Evolutionary conservation across 2,888 invertebrate species (phyloP).

Genomic region (Scaptomyza cyrtandrae): DNA sequence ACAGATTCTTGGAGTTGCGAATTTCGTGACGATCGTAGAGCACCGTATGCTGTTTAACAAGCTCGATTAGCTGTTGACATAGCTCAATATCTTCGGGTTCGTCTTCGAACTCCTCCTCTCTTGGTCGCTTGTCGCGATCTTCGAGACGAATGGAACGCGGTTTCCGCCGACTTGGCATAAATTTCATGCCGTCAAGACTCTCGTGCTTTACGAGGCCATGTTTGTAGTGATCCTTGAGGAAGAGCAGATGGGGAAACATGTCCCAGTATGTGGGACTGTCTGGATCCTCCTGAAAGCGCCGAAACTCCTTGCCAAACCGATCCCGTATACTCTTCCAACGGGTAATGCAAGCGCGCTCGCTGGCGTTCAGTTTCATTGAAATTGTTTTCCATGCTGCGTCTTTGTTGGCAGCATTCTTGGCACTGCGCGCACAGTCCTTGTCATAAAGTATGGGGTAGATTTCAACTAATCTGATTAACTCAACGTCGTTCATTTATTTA

Average conservation of each 20-base stretch:
- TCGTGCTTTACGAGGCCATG: constrained; percentile 74
- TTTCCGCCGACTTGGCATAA: constrained; percentile 62
- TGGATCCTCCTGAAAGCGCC: constrained; percentile 75
- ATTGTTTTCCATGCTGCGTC: constrained; percentile 79
- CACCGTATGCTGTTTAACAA: constrained; percentile 79
- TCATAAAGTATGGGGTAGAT: constrained; percentile 79
- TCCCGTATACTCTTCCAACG: constrained; percentile 82
- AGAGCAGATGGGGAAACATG: constrained; percentile 76
- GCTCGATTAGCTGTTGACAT: constrained; percentile 73
- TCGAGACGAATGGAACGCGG: constrained; percentile 32
- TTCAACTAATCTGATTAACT: constrained; percentile 71
- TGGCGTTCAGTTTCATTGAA: constrained; percentile 70
- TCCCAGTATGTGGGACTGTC: constrained; percentile 79
- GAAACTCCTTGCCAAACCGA: constrained; percentile 80
- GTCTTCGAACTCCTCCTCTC: constrained; percentile 41
- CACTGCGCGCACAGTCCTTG: constrained; percentile 71
- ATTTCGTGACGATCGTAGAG: constrained; percentile 78
- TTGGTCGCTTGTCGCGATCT: constrained; percentile 31
- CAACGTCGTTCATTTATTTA: constrained; percentile 65
- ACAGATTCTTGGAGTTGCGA: constrained; percentile 79
- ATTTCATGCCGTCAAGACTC: constrained; percentile 69
- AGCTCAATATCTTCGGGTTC: constrained; percentile 61
- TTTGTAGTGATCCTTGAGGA: constrained; percentile 80
- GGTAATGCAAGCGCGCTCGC: constrained; percentile 81
- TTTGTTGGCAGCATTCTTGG: constrained; percentile 68